Conservation (phyloP, 2,888 invertebrate genomes). For the Lasius fuliginosus region DNA sequence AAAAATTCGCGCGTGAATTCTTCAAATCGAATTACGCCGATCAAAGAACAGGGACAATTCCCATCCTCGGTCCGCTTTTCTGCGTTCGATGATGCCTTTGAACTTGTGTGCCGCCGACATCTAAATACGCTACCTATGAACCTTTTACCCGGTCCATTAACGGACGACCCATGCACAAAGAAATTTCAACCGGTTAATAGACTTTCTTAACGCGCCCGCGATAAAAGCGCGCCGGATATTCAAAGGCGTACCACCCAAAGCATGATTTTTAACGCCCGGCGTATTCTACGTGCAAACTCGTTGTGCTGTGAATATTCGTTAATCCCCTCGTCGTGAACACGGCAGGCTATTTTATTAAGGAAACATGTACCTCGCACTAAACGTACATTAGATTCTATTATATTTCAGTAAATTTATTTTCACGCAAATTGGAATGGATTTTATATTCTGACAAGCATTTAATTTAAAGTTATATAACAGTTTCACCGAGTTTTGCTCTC, state of each 20-base stretch:
- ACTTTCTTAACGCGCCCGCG: constrained; percentile 53
- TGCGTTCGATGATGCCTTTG: constrained; percentile 45
- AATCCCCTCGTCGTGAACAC: background rate
- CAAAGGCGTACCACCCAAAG: constrained; percentile 33
- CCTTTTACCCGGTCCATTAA: constrained; percentile 61
- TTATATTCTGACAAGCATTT: constrained; percentile 22
- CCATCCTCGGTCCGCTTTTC: constrained; percentile 1
- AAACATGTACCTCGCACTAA: background rate
- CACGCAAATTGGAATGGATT: background rate
- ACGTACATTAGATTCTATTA: background rate
- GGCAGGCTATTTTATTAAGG: background rate
- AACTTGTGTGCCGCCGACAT: constrained; percentile 15
- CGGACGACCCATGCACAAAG: constrained; percentile 52
- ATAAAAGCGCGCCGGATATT: constrained; percentile 48
- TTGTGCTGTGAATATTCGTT: constrained; percentile 29
- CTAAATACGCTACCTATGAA: constrained; percentile 20
- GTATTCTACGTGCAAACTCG: constrained; percentile 5
- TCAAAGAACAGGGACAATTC: constrained; percentile 52
- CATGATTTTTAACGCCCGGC: constrained; percentile 35
- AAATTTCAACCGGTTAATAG: constrained; percentile 59
- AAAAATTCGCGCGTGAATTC: constrained; percentile 29
- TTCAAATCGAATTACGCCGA: constrained; percentile 53
- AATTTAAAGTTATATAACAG: background rate
- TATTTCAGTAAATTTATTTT: constrained; percentile 4
- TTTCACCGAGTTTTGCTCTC: background rate